Evolutionary conservation across 2,888 invertebrate species (phyloP), one percentile per base, ranked within the genome.

Genomic region (Ctenicera cuprea): DNA sequence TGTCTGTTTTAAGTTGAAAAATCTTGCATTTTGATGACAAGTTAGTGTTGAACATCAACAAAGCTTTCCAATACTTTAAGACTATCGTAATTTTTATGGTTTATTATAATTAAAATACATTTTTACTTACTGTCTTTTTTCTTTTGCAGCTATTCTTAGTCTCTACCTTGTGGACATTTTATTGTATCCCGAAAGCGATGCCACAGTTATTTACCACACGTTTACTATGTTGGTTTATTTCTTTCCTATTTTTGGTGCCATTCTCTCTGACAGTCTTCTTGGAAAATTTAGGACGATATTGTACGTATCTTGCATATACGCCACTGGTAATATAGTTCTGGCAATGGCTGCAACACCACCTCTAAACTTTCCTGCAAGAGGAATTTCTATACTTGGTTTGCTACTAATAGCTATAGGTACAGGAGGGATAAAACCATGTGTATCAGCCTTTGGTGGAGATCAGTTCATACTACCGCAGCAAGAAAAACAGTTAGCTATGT

Each of bases 401-500:
- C 79, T 93, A 0, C 86, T 94, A 26, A 95, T 98, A 80, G 97
- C 97, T 0, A 81, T 97, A 12, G 97, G 97, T 0, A 97, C 97
- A 0, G 98, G 98, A 0, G 97, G 97, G 0, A 98, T 98, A 80
- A 98, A 98, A 84, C 97, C 98, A 0, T 98, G 97, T 83, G 97
- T 98, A 0, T 91, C 96, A 0, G 96, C 98, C 0, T 98, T 98
- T 85, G 98, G 98, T 0, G 98, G 97, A 0, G 98, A 98, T 86
- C 98, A 97, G 87, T 97, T 97, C 86, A 89, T 91, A 59, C 80
- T 95, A 59, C 95, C 95, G 0, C 92, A 94, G 77, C 95, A 97
- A 87, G 92, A 92, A 80, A 88, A 88, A 80, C 93, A 95, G 83
- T 88, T 97, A 73, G 92, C 93, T 14, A 92, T 91, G 73, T 98